phyloP scores from a whole-genome alignment of 2,113 vertebrate species.

The Columbina picui region DNA sequence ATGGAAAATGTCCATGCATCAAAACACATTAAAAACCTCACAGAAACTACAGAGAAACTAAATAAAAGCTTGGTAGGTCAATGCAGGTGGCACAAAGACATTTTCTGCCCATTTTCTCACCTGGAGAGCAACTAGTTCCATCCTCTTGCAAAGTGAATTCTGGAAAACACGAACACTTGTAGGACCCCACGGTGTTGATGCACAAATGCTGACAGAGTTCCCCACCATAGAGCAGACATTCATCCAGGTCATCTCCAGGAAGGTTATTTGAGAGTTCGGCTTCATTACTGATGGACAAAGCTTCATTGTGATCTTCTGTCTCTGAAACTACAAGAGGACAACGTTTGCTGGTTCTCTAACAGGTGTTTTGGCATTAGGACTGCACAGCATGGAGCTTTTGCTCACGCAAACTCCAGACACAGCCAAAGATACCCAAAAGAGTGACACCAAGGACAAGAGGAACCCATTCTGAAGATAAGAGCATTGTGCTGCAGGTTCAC shows the following conservation, averaged over 20 bases:
- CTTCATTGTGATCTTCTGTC: slow-evolving; percentile 78
- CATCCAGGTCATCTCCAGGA: slow-evolving; percentile 82
- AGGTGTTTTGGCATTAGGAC: neutral
- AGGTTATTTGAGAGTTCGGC: slow-evolving; percentile 78
- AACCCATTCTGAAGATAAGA: neutral
- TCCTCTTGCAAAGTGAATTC: slow-evolving; percentile 86
- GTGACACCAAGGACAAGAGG: neutral
- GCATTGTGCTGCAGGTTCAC: neutral
- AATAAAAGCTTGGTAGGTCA: neutral
- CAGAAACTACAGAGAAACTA: neutral
- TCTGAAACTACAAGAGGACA: slow-evolving; percentile 79
- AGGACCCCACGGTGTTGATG: slow-evolving; percentile 86
- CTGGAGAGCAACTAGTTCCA: slow-evolving; percentile 83
- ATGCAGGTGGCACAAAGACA: neutral
- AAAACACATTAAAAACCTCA: neutral
- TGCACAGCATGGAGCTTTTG: accelerated
- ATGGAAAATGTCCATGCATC: neutral
- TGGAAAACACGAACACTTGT: slow-evolving; percentile 85
- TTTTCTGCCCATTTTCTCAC: slow-evolving; percentile 62
- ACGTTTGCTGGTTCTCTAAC: neutral
- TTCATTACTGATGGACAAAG: slow-evolving; percentile 79
- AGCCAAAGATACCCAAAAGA: neutral
- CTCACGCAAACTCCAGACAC: neutral
- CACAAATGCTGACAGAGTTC: slow-evolving; percentile 85
- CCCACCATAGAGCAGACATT: slow-evolving; percentile 80